Evolutionary conservation across 1,140 invertebrate genomes (phyloP).

Genomic region (Drosophila bipectinata): DNA sequence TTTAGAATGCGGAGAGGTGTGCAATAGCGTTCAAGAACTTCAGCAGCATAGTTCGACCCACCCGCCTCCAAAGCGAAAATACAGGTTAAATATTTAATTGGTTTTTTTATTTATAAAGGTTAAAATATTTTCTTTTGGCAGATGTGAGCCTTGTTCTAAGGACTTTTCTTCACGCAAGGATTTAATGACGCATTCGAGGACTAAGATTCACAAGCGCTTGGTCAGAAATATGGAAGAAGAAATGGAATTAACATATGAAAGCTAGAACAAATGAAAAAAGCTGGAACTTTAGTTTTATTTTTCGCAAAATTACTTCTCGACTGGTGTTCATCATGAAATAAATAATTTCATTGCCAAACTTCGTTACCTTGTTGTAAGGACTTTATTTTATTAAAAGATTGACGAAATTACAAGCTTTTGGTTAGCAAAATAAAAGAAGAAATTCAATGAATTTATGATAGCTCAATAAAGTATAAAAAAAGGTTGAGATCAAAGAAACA

Average conservation of each 20-base stretch:
- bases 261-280: background rate
- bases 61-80: slow-evolving; percentile 7
- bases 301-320: too few relatives aligned
- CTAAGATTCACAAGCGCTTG: slow-evolving; percentile 27
- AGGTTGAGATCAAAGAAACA: too few relatives aligned
- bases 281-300: too few relatives aligned
- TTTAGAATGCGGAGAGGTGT: slow-evolving; percentile 50
- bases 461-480: too few relatives aligned
- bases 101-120: background rate
- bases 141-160: slow-evolving; percentile 54
- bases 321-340: too few relatives aligned
- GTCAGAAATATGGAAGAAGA: slow-evolving; percentile 43
- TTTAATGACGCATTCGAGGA: slow-evolving; percentile 36
- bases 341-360: too few relatives aligned
- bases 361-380: too few relatives aligned
- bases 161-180: slow-evolving; percentile 26
- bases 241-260: slow-evolving; percentile 23
- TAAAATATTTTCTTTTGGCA: background rate
- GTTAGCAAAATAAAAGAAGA: too few relatives aligned
- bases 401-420: too few relatives aligned
- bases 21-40: slow-evolving; percentile 32
- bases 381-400: too few relatives aligned
- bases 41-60: slow-evolving; percentile 29
- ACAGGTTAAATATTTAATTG: slow-evolving; percentile 23
- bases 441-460: background rate